Base-by-base conservation (phyloP, 2,888 invertebrate genomes). In the Nemapogon koenigi region DNA sequence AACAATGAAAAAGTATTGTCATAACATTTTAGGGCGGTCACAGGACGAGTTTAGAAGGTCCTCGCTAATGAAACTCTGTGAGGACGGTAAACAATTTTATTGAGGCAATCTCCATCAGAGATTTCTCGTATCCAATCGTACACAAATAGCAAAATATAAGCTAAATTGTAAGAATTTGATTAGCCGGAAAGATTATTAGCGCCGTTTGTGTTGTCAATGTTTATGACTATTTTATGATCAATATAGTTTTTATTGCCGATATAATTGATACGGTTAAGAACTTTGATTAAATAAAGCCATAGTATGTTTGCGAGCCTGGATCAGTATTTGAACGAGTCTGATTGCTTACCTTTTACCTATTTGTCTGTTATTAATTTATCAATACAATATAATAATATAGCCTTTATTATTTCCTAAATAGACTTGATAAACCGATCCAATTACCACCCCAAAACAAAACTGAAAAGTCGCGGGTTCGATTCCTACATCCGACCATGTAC, bases 181-280 rank as follows among this genome's bases (percentile, higher is more conserved):
- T 70, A 71, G 72, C 53, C 56, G 52, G 56, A 48, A 61, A 49
- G 60, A 63, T 72, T 71, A 73, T 71, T 73, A 72, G 70, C 53
- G 58, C 62, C 72, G 72, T 73, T 75, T 72, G 72, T 70, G 63
- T 62, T 71, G 69, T 72, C 73, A 66, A 70, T 73, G 72, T 75
- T 76, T 76, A 76, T 67, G 61, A 52, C 57, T 49, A 44, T 72
- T 76, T 76, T 75, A 76, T 71, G 68, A 62, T 55, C 61, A 52
- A 57, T 62, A 57, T 59, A 56, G 62, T 55, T 69, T 73, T 75
- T 76, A 76, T 73, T 70, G 57, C 66, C 47, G 57, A 61, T 72
- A 62, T 67, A 64, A 71, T 71, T 65, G 69, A 57, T 54, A 59
- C 66, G 61, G 65, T 33, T 33, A 62, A 67, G 57, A 59, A 64